Percentiles rank a stretch among this genome's conserved stretches.
phyloP scores from a whole-genome alignment of 2,888 invertebrate species.

The Cantharis flavilabris region DNA sequence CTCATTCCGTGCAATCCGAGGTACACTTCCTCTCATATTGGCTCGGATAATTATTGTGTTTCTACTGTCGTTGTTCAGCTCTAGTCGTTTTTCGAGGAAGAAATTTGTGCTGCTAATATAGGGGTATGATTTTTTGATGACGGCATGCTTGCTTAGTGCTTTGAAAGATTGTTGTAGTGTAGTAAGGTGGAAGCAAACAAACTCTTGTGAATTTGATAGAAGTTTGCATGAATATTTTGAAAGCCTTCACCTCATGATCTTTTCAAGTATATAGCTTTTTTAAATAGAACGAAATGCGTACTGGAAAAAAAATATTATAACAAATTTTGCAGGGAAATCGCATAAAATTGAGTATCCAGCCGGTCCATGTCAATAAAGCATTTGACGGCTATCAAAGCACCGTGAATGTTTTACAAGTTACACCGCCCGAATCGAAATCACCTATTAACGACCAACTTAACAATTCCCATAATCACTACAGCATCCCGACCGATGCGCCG shows the following conservation, averaged over 20 bases:
- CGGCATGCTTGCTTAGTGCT: background rate
- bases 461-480: conserved; percentile 6
- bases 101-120: too few species aligned
- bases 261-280: background rate
- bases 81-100: too few species aligned
- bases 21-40: too few species aligned
- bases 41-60: too few species aligned
- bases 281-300: background rate
- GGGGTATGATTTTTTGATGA: background rate
- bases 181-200: background rate
- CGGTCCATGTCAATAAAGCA: conserved; percentile 43
- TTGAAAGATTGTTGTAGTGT: background rate
- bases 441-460: conserved; percentile 28
- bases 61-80: too few species aligned
- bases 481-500: conserved; percentile 6
- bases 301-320: background rate
- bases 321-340: conserved; percentile 20
- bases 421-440: conserved; percentile 35
- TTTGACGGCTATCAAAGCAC: conserved; percentile 48
- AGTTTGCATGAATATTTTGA: too few species aligned
- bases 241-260: background rate
- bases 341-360: conserved; percentile 47
- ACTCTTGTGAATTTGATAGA: too few species aligned
- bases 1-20: too few species aligned
- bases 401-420: conserved; percentile 50